phyloP scores from a whole-genome alignment of 2,888 invertebrate genomes.

The Lypha dubia region DNA sequence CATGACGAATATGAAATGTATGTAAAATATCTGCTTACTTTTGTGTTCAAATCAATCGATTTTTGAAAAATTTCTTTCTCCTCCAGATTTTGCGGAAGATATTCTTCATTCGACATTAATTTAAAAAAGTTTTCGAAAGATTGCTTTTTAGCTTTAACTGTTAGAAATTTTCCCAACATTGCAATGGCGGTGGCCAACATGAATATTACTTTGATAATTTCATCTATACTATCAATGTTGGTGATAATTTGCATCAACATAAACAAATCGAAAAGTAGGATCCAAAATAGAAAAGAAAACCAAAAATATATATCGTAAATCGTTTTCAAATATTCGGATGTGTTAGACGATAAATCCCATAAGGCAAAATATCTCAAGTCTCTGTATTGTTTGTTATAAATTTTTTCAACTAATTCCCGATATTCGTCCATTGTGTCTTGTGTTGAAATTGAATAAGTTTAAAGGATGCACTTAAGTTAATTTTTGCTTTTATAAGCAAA shows the following conservation, averaged over 20 bases:
- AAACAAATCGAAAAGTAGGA: slow-evolving; percentile 75
- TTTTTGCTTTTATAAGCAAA: no score
- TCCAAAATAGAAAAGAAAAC: slow-evolving; percentile 71
- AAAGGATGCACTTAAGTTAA: no score
- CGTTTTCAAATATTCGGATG: neutral
- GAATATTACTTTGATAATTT: slow-evolving; percentile 76
- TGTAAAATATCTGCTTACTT: slow-evolving; percentile 73
- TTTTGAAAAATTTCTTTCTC: slow-evolving; percentile 70
- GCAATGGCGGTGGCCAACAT: slow-evolving; percentile 75
- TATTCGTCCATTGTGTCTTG: slow-evolving; percentile 36
- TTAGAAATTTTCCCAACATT: slow-evolving; percentile 73
- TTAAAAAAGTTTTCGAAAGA: slow-evolving; percentile 70
- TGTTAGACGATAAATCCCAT: slow-evolving; percentile 46
- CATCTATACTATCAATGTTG: slow-evolving; percentile 74
- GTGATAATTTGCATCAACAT: slow-evolving; percentile 73
- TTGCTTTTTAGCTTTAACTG: slow-evolving; percentile 71
- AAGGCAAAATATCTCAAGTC: slow-evolving; percentile 61
- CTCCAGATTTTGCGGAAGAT: slow-evolving; percentile 66
- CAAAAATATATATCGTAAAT: slow-evolving; percentile 64
- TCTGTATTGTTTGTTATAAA: slow-evolving; percentile 61
- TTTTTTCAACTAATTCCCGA: slow-evolving; percentile 25
- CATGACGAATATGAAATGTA: slow-evolving; percentile 73
- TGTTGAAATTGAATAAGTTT: no score
- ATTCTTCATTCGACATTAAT: slow-evolving; percentile 63
- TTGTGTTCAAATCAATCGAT: slow-evolving; percentile 68